A percentile compares a stretch with the other conserved stretches of the same genome.
Evolutionary conservation across 2,113 vertebrate genomes (phyloP).

Genomic region (Ellobius talpinus): DNA sequence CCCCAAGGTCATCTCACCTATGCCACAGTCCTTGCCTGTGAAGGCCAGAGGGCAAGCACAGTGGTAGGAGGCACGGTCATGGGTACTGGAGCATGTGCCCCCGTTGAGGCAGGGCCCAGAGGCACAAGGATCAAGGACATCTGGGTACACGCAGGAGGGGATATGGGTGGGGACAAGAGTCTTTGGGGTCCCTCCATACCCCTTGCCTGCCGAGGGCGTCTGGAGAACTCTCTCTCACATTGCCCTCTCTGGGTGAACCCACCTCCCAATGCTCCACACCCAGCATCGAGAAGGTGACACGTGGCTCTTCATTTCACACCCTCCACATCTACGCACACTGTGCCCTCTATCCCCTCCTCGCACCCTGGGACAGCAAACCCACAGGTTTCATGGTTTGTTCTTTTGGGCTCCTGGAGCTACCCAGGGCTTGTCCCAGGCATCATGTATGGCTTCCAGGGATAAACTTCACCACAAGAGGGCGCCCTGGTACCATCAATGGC

Average conservation of each 20-base stretch:
- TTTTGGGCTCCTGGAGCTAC: too few relatives aligned
- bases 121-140: conserved; percentile 83
- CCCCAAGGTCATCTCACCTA: conserved; percentile 81
- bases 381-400: too few relatives aligned
- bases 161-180: background rate
- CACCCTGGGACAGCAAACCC: background rate
- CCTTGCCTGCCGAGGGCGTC: background rate
- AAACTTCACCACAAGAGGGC: conserved; percentile 28
- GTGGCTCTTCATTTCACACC: rapidly evolving
- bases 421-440: rapidly evolving
- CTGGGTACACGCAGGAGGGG: background rate
- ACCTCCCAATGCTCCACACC: background rate
- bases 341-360: background rate
- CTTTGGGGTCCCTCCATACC: background rate
- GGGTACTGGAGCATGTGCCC: conserved; percentile 87
- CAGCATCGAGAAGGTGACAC: background rate
- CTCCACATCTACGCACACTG: too few relatives aligned
- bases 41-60: conserved; percentile 91
- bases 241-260: background rate
- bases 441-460: rapidly evolving
- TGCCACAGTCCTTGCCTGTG: conserved; percentile 89
- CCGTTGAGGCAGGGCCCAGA: conserved; percentile 90
- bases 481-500: background rate
- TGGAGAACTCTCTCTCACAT: too few relatives aligned
- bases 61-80: conserved; percentile 77